Base-by-base conservation (phyloP, 1,140 invertebrate species). In the Eulimnadia texana region DNA sequence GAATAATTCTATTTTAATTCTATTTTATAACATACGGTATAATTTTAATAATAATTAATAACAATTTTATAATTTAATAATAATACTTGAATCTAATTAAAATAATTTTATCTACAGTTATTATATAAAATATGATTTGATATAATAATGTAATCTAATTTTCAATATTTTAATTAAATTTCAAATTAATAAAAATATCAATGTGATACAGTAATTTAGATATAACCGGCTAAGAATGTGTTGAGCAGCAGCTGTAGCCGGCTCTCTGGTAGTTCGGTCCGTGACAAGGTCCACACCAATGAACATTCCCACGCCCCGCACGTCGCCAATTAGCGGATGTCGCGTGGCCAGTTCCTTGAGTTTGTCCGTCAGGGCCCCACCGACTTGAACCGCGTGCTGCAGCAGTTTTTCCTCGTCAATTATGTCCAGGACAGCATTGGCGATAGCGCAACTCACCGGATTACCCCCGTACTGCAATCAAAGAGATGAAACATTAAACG, bases 371-470 rank as follows among this genome's bases (percentile, higher is more conserved):
- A 98, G 73, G 70, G 90, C 82, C 47, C 83, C 81, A 2, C 95
- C 94, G 24, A 98, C 85, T 33, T 79, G 73, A 1, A 76, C 71
- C 0, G 93, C 93, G 67, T 93, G 83, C 65, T 93, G 82, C 67
- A 85, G 78, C 13, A 99, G 75, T 53, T 82, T 80, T 71, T 98
- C 93, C 51, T 88, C 81, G 68, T 93, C 86, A 62, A 99, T 90
- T 0, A 93, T 85, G 68, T 96, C 88, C 70, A 99, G 82, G 3
- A 99, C 95, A 10, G 93, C 91, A 71, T 92, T 88, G 2, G 91
- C 93, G 64, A 97, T 85, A 0, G 94, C 92, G 72, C 93, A 97
- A 0, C 93, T 94, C 0, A 98, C 94, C 49, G 95, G 93, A 78
- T 99, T 99, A 2, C 95, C 96, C 3, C 95, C 95, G 72, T 93